Percentiles rank a stretch among this genome's conserved stretches.
These are phyloP conservation scores for Apodemia duryi DNA, from an alignment of 2,888 invertebrate species.

Conservation along the genomic window DNA sequence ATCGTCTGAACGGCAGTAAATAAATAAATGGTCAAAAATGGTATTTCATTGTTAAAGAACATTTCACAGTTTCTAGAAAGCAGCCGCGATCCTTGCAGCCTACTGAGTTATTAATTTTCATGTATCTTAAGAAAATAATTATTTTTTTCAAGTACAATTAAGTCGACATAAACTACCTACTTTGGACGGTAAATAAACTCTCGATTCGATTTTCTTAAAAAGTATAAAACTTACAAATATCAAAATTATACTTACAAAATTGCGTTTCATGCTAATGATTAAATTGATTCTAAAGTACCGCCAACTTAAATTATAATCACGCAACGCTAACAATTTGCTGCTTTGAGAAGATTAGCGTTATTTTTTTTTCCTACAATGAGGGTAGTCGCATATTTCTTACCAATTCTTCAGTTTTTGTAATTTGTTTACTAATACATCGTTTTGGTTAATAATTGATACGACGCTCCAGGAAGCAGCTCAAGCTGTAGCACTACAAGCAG, in stretches of 20 bases:
- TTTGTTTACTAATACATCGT: too few relatives aligned
- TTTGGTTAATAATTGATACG: background rate
- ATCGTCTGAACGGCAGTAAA: background rate
- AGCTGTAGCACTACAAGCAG: slow-evolving; percentile 19
- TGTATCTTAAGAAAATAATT: too few relatives aligned
- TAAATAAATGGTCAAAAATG: slow-evolving; percentile 1
- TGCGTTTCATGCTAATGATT: too few relatives aligned
- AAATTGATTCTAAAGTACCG: background rate
- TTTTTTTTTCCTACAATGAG: slow-evolving; percentile 19
- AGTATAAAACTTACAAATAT: too few relatives aligned
- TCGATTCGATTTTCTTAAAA: too few relatives aligned
- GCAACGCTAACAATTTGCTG: slow-evolving; percentile 18
- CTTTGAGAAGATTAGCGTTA: background rate
- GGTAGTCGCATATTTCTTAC: slow-evolving; percentile 24
- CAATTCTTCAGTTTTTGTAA: slow-evolving; percentile 7
- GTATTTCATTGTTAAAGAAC: background rate
- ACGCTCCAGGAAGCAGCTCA: background rate
- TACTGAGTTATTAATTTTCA: too few relatives aligned
- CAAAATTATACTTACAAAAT: too few relatives aligned
- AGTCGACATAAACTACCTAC: too few relatives aligned
- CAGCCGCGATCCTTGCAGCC: too few relatives aligned
- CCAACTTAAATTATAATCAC: slow-evolving; percentile 15
- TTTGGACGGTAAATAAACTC: too few relatives aligned
- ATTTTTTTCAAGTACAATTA: too few relatives aligned
- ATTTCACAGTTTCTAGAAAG: too few relatives aligned